Evolutionary conservation across 2,113 vertebrate genomes (phyloP).

Genomic region (Parus major): DNA sequence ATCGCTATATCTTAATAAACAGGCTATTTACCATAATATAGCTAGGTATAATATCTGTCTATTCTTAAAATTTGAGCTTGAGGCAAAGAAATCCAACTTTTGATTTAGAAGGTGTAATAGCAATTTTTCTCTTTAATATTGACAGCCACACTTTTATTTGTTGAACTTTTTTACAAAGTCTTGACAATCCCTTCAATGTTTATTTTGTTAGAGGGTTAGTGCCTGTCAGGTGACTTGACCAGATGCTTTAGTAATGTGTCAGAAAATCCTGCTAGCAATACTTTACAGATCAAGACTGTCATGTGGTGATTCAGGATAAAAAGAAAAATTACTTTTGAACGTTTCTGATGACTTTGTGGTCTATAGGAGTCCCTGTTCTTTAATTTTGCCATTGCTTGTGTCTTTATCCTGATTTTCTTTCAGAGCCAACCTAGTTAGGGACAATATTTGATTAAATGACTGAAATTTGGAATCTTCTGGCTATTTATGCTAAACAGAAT

Average conservation of each 20-base stretch:
- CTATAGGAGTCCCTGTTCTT: background rate
- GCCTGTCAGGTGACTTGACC: background rate
- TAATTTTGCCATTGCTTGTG: background rate
- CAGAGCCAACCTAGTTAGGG: background rate
- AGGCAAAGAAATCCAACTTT: background rate
- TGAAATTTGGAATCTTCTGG: background rate
- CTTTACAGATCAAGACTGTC: background rate
- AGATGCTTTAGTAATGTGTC: background rate
- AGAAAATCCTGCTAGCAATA: background rate
- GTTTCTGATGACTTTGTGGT: background rate
- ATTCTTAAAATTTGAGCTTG: background rate
- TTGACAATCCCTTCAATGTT: background rate
- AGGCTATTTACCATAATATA: background rate
- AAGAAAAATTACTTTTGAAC: background rate
- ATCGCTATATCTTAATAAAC: background rate
- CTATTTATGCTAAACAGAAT: background rate
- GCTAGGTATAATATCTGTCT: background rate
- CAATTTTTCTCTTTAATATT: background rate
- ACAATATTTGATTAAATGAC: background rate
- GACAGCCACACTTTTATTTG: rapidly evolving
- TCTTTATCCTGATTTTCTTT: background rate
- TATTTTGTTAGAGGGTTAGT: background rate
- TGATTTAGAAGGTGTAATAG: background rate
- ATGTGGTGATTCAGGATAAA: background rate
- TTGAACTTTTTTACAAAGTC: background rate